Percentiles rank a stretch among this genome's conserved stretches.
These are phyloP conservation scores for Anthonomus grandis DNA, from an alignment of 1,140 invertebrate genomes.

Conservation along the genomic window DNA sequence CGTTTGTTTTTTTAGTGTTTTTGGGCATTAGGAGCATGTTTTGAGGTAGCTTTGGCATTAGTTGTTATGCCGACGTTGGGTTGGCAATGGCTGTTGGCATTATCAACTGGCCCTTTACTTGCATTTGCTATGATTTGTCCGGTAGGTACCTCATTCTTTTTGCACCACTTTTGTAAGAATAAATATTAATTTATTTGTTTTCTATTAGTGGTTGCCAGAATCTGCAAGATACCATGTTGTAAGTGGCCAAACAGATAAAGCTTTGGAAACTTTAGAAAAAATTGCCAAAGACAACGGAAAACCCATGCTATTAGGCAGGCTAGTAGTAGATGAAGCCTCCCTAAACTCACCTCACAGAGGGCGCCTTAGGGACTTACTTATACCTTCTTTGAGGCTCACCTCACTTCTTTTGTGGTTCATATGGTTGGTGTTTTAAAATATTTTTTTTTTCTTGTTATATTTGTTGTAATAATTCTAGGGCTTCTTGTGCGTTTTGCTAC, in stretches of 20 bases:
- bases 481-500: constrained; percentile 92
- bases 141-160: constrained; percentile 53
- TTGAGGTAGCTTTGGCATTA: constrained; percentile 87
- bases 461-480: constrained; percentile 71
- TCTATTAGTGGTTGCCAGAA: constrained; percentile 93
- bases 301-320: constrained; percentile 80
- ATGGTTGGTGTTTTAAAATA: constrained; percentile 58
- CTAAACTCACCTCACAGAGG: constrained; percentile 61
- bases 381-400: constrained; percentile 74
- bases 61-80: constrained; percentile 89
- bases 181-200: constrained; percentile 5
- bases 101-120: constrained; percentile 84
- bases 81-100: constrained; percentile 84
- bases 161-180: neutral
- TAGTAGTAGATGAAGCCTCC: constrained; percentile 76
- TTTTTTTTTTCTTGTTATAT: constrained; percentile 28
- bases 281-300: constrained; percentile 85
- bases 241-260: constrained; percentile 80
- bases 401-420: constrained; percentile 91
- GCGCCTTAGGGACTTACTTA: constrained; percentile 72
- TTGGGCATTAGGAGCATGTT: constrained; percentile 91
- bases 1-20: constrained; percentile 73
- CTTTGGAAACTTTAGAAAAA: constrained; percentile 75
- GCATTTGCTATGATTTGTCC: constrained; percentile 78
- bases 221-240: constrained; percentile 87